Conservation (phyloP, 2,797 vertebrate genomes). For the Harpagifer antarcticus region DNA sequence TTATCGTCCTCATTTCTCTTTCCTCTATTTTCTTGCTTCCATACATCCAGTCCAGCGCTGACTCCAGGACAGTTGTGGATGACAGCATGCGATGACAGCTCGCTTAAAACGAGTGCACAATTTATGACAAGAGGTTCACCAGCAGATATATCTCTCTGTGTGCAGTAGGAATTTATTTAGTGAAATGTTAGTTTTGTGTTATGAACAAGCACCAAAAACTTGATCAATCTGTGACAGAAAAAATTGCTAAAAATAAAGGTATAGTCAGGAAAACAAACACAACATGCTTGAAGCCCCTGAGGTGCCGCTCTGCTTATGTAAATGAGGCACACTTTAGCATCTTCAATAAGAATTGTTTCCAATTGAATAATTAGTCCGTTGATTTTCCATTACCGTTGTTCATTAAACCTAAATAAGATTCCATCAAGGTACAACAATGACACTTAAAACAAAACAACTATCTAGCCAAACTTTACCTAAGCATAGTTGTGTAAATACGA, state of each 20-base stretch:
- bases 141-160: not conserved
- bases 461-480: too few relatives aligned
- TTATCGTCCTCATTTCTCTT: conserved; percentile 38
- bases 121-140: conserved; percentile 10
- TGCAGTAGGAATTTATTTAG: not conserved
- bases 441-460: too few relatives aligned
- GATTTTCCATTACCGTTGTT: too few relatives aligned
- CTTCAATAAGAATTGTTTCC: too few relatives aligned
- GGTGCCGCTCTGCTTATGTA: too few relatives aligned
- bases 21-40: conserved; percentile 50
- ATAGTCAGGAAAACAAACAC: too few relatives aligned
- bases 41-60: conserved; percentile 12
- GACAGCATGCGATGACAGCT: conserved; percentile 33
- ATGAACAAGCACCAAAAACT: not conserved
- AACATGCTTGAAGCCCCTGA: too few relatives aligned
- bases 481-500: too few relatives aligned
- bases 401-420: too few relatives aligned
- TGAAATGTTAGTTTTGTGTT: not conserved
- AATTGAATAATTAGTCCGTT: too few relatives aligned
- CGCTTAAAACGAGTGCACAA: not conserved
- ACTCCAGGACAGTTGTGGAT: conserved; percentile 35
- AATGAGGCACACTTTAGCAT: too few relatives aligned
- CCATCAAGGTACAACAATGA: too few relatives aligned
- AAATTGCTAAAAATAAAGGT: not conserved
- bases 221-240: not conserved